Conservation (phyloP, 2,797 vertebrate genomes). For the Peromyscus aztecus region DNA sequence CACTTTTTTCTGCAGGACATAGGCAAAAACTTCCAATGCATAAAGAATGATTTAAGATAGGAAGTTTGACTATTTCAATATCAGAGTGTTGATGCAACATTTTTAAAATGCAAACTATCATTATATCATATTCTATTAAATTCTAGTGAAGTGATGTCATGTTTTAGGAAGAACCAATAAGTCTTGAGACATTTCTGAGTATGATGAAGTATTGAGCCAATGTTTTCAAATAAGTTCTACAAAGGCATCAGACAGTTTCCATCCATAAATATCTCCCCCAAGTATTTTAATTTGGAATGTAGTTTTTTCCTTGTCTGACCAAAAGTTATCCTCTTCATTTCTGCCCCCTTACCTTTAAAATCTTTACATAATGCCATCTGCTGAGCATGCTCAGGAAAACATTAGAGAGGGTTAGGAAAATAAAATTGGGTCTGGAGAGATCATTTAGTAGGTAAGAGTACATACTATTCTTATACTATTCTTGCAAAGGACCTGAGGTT, state of each 20-base stretch:
- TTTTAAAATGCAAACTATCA: neutral
- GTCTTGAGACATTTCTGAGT: neutral
- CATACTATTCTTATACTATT: neutral
- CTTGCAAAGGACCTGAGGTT: neutral
- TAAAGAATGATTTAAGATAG: neutral
- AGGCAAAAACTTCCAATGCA: neutral
- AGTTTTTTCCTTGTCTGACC: neutral
- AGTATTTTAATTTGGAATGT: neutral
- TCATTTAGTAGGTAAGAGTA: neutral
- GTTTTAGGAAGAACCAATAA: neutral
- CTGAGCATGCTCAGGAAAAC: neutral
- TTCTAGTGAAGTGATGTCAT: neutral
- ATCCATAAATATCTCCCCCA: neutral
- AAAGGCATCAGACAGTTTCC: neutral
- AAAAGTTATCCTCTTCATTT: neutral
- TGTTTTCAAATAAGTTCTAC: neutral
- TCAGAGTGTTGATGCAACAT: neutral
- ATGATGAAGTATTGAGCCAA: neutral
- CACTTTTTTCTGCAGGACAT: neutral
- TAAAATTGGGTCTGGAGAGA: neutral
- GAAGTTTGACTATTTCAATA: neutral
- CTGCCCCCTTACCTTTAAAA: neutral
- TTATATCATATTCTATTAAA: neutral
- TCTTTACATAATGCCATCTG: neutral
- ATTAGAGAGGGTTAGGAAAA: neutral